Evolutionary conservation across 2,113 vertebrate species (phyloP), one percentile per base, ranked within the genome.

Genomic region (Lophochroa leadbeateri): DNA sequence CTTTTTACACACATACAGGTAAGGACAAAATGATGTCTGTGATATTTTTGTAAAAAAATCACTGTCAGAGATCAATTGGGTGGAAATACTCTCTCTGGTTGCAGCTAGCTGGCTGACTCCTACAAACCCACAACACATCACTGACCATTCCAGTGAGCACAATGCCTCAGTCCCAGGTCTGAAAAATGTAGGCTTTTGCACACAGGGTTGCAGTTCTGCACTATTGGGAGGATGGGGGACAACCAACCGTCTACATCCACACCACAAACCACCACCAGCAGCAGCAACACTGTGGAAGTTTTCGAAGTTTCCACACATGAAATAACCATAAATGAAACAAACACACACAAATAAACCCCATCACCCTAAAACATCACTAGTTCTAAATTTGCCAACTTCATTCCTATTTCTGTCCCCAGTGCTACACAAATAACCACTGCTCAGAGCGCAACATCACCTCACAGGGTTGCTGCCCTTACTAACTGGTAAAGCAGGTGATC

Each of bases 151-250:
- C 9, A 6, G 17, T 4, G 14, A 5, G 8, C 53, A 17, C 11
- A 61, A 15, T 0, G 0, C 23, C 9, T 28, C 58, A 19, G 29
- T 1, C 47, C 43, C 12, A 7, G 4, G 3, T 0, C 35, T 16
- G 14, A 31, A 82, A 79, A 78, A 49, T 2, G 29, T 52, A 18
- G 15, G 27, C 35, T 27, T 72, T 35, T 47, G 46, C 13, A 76
- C 8, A 64, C n/a, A 31, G 29, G 37, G n/a, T 10, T 4, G 0
- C 25, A 49, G 23, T 14, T 81, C 80, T 58, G 49, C 60, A 84
- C 37, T 58, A 61, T 46, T 0, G 25, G 31, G 44, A 91, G 8
- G 10, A 47, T 3, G 9, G 17, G 13, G 10, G 47, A 49, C 19
- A 81, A 70, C 24, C 20, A 72, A 0, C 31, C 27, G 37, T 33